phyloP scores from a whole-genome alignment of 2,113 vertebrate species.

The zebrafish (Danio rerio) region GRCz12tu NC_133186.1:25807001-25807500 shows the following conservation, averaged over 20 bases:
- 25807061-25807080: constrained; percentile 1
- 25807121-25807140: constrained; percentile 17
- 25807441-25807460: constrained; percentile 14
- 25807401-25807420: constrained; percentile 7
- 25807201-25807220: background rate
- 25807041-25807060: background rate
- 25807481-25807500: constrained; percentile 19
- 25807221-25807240: constrained; percentile 51
- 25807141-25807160: background rate
- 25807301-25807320: constrained; percentile 31
- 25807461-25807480: constrained; percentile 4
- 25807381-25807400: too few relatives aligned
- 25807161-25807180: background rate
- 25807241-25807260: constrained; percentile 59
- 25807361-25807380: background rate
- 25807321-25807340: constrained; percentile 15
- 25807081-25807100: constrained; percentile 6
- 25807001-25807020: background rate
- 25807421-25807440: constrained; percentile 24
- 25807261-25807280: constrained; percentile 43
- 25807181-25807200: constrained; percentile 18
- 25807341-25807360: constrained; percentile 41
- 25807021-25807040: background rate
- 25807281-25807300: constrained; percentile 6
- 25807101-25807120: constrained; percentile 38